A percentile compares a stretch with the other conserved stretches of the same genome.
phyloP scores from a whole-genome alignment of 2,113 vertebrate genomes.

The Hystrix cristata region DNA sequence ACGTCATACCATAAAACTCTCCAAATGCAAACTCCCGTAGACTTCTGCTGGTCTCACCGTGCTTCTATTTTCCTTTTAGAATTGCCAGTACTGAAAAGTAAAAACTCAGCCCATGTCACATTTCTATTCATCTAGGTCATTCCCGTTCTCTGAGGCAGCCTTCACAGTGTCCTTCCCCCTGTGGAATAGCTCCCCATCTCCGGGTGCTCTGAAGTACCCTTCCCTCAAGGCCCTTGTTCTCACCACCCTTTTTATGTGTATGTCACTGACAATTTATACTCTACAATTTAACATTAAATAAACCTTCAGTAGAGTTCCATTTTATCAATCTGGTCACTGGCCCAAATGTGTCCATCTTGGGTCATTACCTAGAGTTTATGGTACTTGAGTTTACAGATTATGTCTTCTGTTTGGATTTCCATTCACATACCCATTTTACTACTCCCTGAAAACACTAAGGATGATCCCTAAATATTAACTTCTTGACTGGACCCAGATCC shows the following conservation, averaged over 20 bases:
- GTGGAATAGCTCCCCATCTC: neutral
- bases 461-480: neutral
- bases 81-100: slow-evolving; percentile 22
- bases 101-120: neutral
- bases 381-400: slow-evolving; percentile 5
- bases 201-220: neutral
- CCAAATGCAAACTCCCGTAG: neutral
- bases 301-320: neutral
- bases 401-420: neutral
- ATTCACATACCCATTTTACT: neutral
- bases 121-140: neutral
- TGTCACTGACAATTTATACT: neutral
- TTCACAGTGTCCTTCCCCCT: neutral
- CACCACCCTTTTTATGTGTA: neutral
- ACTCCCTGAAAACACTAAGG: neutral
- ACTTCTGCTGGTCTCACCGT: neutral
- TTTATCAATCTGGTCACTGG: neutral
- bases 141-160: neutral
- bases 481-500: neutral
- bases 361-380: neutral
- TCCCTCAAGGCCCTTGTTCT: neutral
- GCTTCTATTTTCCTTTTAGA: slow-evolving; percentile 21
- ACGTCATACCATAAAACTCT: neutral
- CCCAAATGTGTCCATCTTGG: neutral
- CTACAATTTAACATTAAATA: neutral